phyloP scores from a whole-genome alignment of 2,888 invertebrate species.

The Agrotis exclamationis region DNA sequence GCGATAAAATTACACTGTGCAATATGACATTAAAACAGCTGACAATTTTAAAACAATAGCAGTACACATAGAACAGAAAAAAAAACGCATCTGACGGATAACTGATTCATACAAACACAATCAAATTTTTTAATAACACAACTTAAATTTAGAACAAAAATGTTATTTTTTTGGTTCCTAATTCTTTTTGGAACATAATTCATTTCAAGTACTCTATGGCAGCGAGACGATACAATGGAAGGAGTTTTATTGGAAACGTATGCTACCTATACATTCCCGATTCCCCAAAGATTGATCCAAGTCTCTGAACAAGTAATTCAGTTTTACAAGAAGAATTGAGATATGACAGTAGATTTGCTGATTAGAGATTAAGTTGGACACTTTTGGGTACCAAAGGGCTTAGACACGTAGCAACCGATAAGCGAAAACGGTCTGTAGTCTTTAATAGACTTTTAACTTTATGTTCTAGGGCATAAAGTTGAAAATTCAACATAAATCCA shows the following conservation, averaged over 20 bases:
- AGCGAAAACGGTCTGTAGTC: no score
- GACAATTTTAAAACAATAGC: conserved; percentile 27
- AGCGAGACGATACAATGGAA: conserved; percentile 28
- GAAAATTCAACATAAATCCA: no score
- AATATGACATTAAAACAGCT: conserved; percentile 19
- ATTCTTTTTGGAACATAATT: conserved; percentile 47
- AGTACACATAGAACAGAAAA: conserved; percentile 28
- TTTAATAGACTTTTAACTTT: no score
- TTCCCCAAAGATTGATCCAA: background rate
- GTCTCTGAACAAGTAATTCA: background rate
- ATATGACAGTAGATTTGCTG: background rate
- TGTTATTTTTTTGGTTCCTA: conserved; percentile 51
- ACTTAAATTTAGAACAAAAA: conserved; percentile 40
- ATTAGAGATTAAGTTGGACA: background rate
- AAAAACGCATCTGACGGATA: conserved; percentile 27
- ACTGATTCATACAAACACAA: conserved; percentile 45
- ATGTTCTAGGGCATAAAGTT: no score
- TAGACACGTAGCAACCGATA: no score
- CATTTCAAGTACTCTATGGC: conserved; percentile 48
- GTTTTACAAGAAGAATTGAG: background rate
- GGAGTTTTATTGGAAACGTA: background rate
- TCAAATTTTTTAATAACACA: conserved; percentile 48
- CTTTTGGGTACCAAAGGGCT: background rate
- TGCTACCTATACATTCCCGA: no score
- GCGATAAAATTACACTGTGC: background rate